These are phyloP conservation scores for Toxotes jaculatrix DNA, from an alignment of 2,113 vertebrate species.

Conservation along the genomic window DNA sequence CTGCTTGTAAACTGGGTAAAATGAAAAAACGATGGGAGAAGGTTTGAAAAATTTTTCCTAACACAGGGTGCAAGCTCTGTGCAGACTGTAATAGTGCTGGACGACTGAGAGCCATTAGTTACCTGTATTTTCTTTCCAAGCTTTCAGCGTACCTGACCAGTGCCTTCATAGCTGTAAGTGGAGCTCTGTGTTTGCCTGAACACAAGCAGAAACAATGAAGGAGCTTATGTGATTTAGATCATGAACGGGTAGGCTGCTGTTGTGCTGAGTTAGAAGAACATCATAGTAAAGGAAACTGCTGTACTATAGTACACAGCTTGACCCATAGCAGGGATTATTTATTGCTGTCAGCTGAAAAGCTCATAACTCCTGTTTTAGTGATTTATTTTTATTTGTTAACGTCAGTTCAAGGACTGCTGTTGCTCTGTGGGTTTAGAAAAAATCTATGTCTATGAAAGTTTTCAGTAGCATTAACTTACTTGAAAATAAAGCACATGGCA, in stretches of 20 bases:
- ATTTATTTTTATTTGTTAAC: slow-evolving; percentile 65
- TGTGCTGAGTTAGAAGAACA: slow-evolving; percentile 72
- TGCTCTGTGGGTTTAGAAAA: slow-evolving; percentile 6
- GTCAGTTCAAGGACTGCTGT: slow-evolving; percentile 54
- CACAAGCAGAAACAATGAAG: slow-evolving; percentile 42
- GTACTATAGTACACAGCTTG: slow-evolving; percentile 53
- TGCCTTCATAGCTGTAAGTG: slow-evolving; percentile 15
- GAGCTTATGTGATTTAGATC: slow-evolving; percentile 68
- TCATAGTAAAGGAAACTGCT: slow-evolving; percentile 62
- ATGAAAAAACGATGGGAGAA: slow-evolving; percentile 10
- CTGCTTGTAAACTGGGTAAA: slow-evolving; percentile 24
- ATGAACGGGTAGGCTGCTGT: slow-evolving; percentile 49
- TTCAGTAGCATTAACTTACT: slow-evolving; percentile 5
- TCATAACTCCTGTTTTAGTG: slow-evolving; percentile 56
- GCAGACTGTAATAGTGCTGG: background rate
- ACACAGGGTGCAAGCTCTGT: slow-evolving; percentile 9
- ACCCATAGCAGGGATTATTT: slow-evolving; percentile 65
- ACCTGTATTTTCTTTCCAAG: slow-evolving; percentile 16
- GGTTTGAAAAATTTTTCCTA: slow-evolving; percentile 19
- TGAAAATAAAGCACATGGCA: slow-evolving; percentile 10
- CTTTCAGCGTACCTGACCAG: slow-evolving; percentile 28
- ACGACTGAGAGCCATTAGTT: slow-evolving; percentile 34
- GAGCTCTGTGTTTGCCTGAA: slow-evolving; percentile 31
- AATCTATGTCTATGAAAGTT: background rate
- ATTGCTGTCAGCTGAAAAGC: slow-evolving; percentile 66